Percentiles rank a stretch among this genome's conserved stretches.
phyloP scores from a whole-genome alignment of 2,888 invertebrate species.

The Gymnosoma rotundatum region DNA sequence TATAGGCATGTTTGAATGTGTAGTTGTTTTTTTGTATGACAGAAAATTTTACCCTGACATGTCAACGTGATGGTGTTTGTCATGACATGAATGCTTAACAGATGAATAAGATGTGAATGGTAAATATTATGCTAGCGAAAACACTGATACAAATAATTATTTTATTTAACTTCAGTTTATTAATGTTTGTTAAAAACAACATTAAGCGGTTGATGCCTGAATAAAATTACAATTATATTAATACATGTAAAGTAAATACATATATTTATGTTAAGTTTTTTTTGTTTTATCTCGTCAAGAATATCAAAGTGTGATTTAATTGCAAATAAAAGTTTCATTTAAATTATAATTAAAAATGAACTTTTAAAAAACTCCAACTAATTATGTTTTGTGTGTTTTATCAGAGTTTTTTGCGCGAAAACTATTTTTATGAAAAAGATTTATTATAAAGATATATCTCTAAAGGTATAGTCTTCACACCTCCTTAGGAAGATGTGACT shows the following conservation, averaged over 20 bases:
- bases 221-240: constrained; percentile 36
- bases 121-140: constrained; percentile 41
- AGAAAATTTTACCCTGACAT: constrained; percentile 59
- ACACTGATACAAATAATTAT: constrained; percentile 37
- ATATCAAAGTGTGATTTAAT: too few species aligned
- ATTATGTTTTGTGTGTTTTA: too few species aligned
- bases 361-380: too few species aligned
- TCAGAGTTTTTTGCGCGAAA: too few species aligned
- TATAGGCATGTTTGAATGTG: background rate
- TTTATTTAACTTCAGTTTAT: constrained; percentile 58
- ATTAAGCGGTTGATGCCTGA: constrained; percentile 44
- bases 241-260: constrained; percentile 3
- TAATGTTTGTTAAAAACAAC: constrained; percentile 56
- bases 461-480: too few species aligned
- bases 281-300: too few species aligned
- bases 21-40: constrained; percentile 7
- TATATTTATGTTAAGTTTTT: background rate
- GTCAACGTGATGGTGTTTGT: constrained; percentile 65
- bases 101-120: constrained; percentile 61
- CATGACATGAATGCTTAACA: constrained; percentile 59
- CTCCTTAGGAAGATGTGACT: too few species aligned
- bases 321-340: too few species aligned
- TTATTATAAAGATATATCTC: too few species aligned
- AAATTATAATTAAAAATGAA: too few species aligned
- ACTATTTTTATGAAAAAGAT: too few species aligned